phyloP scores from a whole-genome alignment of 2,888 invertebrate species.

The Opisthograptis luteolata region DNA sequence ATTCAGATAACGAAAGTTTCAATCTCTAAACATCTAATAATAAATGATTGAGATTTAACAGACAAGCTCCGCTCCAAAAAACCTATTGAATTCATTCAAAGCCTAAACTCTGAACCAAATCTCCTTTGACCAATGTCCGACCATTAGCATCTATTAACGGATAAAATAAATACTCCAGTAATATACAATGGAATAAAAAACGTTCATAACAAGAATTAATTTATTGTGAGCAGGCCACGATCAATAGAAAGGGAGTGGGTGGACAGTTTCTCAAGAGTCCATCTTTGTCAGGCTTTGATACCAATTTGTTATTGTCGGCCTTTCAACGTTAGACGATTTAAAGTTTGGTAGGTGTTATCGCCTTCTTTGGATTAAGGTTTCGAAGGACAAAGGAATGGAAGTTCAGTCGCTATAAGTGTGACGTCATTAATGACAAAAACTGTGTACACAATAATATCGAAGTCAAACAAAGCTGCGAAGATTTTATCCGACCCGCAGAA shows the following conservation, averaged over 20 bases:
- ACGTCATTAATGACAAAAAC: slow-evolving; percentile 42
- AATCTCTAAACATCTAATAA: slow-evolving; percentile 29
- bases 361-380: slow-evolving; percentile 60
- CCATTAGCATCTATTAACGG: slow-evolving; percentile 69
- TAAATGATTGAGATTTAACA: slow-evolving; percentile 36
- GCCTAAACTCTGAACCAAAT: slow-evolving; percentile 47
- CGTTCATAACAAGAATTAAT: slow-evolving; percentile 82
- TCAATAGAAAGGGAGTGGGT: slow-evolving; percentile 81
- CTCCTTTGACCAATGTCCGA: slow-evolving; percentile 78
- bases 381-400: slow-evolving; percentile 38
- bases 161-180: slow-evolving; percentile 73
- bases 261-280: slow-evolving; percentile 83
- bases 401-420: slow-evolving; percentile 24
- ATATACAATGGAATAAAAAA: slow-evolving; percentile 78
- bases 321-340: slow-evolving; percentile 77
- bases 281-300: slow-evolving; percentile 83
- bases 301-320: slow-evolving; percentile 82
- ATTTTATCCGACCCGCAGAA: slow-evolving; percentile 63
- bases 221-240: slow-evolving; percentile 77
- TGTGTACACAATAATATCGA: slow-evolving; percentile 36
- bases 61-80: slow-evolving; percentile 33
- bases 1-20: slow-evolving; percentile 32
- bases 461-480: slow-evolving; percentile 58
- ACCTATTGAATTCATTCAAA: slow-evolving; percentile 46
- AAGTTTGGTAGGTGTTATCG: slow-evolving; percentile 74